Conservation (phyloP, 2,113 vertebrate species). For the Sigmodon hispidus region DNA sequence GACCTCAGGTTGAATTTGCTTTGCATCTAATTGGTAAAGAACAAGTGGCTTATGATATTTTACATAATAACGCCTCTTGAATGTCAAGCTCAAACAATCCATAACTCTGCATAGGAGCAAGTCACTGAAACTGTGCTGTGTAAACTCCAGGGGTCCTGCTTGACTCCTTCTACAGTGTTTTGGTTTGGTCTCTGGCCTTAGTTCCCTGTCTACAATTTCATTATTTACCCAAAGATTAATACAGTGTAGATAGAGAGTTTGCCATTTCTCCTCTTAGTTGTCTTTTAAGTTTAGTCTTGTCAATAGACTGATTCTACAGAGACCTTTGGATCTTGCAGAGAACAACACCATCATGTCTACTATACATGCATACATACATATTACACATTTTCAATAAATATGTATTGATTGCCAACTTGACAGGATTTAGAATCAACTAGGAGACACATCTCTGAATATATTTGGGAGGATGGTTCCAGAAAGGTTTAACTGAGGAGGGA, state of each 20-base stretch:
- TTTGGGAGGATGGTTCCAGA: neutral
- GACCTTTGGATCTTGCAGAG: neutral
- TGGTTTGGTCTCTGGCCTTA: neutral
- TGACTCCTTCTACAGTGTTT: neutral
- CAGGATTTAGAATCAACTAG: neutral
- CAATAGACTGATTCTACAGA: neutral
- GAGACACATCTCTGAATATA: neutral
- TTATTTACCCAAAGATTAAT: neutral
- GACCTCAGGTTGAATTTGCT: neutral
- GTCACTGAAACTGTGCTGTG: fast-evolving
- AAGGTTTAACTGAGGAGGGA: neutral
- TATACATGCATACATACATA: neutral
- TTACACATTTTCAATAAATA: neutral
- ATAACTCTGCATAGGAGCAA: neutral
- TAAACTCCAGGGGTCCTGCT: neutral
- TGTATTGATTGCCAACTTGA: neutral
- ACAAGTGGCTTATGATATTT: neutral
- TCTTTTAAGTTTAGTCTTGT: neutral
- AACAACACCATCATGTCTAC: fast-evolving
- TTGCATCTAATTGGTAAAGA: neutral
- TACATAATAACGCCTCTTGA: neutral
- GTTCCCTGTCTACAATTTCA: neutral
- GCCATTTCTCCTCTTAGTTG: neutral
- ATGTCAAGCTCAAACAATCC: neutral
- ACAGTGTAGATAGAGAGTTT: neutral